Conservation (phyloP, 2,113 vertebrate genomes). For the Sceloporus tristichus region DNA sequence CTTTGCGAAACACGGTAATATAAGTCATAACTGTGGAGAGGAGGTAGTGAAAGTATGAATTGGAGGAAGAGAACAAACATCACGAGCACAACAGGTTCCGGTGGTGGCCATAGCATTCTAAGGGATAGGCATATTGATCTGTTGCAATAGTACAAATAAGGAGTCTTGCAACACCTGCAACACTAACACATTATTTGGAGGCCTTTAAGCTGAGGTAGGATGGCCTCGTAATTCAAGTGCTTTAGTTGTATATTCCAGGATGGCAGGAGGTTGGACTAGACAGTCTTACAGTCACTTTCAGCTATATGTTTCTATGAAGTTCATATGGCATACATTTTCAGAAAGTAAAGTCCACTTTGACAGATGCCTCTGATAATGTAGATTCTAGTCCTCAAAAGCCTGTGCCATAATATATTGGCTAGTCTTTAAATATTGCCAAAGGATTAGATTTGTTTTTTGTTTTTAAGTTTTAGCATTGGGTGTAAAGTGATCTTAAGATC, state of each 20-base stretch:
- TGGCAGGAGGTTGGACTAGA: no score
- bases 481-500: fast-evolving
- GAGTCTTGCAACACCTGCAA: neutral
- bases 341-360: neutral
- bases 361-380: neutral
- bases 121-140: neutral
- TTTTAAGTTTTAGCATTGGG: fast-evolving
- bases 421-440: neutral
- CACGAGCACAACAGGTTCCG: neutral
- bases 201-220: no score
- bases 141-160: neutral
- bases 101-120: neutral
- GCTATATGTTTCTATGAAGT: no score
- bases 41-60: neutral
- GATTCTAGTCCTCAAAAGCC: neutral
- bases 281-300: no score
- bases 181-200: neutral
- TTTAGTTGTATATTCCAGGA: no score
- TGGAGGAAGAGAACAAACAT: neutral
- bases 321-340: no score
- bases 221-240: no score
- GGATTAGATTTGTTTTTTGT: neutral
- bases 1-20: fast-evolving
- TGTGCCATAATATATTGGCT: neutral
- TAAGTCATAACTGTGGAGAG: neutral